phyloP scores from a whole-genome alignment of 2,797 vertebrate species.

The Artibeus jamaicensis region DNA sequence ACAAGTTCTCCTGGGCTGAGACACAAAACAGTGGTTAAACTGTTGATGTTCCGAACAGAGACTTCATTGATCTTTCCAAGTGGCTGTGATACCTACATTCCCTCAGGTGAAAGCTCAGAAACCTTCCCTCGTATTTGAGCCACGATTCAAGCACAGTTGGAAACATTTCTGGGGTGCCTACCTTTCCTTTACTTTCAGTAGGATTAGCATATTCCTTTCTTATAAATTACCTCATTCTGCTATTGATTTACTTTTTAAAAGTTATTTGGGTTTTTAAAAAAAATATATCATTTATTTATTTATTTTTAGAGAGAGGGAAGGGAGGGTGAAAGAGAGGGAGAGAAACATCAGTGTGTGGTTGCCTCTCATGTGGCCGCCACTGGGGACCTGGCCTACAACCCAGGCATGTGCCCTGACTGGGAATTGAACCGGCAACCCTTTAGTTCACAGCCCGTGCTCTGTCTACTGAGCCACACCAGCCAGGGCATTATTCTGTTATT shows the following conservation, averaged over 20 bases:
- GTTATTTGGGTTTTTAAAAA: too few species aligned
- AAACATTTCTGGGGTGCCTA: not conserved
- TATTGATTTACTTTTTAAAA: not conserved
- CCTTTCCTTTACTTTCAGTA: not conserved
- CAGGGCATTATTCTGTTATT: not conserved
- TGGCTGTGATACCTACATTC: not conserved
- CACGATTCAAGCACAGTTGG: not conserved
- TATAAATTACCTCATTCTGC: not conserved
- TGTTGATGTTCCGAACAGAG: slow-evolving; percentile 6
- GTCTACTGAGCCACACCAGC: too few species aligned
- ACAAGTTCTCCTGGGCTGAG: not conserved
- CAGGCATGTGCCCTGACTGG: too few species aligned
- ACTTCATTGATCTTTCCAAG: slow-evolving; percentile 40
- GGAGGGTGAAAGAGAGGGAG: too few species aligned
- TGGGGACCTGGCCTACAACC: too few species aligned
- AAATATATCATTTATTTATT: too few species aligned
- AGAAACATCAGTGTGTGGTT: too few species aligned
- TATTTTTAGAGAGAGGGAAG: too few species aligned
- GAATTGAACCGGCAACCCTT: too few species aligned
- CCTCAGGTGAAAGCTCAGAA: not conserved
- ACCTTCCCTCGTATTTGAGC: not conserved
- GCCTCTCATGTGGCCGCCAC: too few species aligned
- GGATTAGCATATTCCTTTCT: not conserved
- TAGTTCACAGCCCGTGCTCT: too few species aligned
- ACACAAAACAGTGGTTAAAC: not conserved